These are phyloP conservation scores for Monodelphis domestica DNA, from an alignment of 2,797 vertebrate genomes.

Conservation along the genomic window DNA sequence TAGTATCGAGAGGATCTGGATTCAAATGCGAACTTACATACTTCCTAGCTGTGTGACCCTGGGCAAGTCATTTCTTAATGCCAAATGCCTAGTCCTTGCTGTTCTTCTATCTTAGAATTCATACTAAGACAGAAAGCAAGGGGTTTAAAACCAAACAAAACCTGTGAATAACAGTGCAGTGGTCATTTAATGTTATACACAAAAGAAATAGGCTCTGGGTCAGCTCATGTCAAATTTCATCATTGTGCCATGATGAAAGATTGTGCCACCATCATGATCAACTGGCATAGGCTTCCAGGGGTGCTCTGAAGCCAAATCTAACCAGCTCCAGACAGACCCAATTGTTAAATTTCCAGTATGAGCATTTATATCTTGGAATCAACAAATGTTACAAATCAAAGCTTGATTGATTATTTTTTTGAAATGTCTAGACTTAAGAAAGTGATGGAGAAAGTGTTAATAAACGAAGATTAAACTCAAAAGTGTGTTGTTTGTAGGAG, in stretches of 20 bases:
- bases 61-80: too few relatives aligned
- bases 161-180: too few relatives aligned
- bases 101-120: too few relatives aligned
- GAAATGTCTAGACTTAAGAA: background rate
- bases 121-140: too few relatives aligned
- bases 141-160: too few relatives aligned
- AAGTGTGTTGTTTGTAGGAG: background rate
- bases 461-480: background rate
- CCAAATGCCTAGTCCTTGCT: too few relatives aligned
- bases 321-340: background rate
- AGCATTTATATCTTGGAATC: background rate
- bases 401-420: too few relatives aligned
- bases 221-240: background rate
- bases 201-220: background rate
- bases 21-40: too few relatives aligned
- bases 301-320: background rate
- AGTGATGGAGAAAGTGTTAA: background rate
- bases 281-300: background rate
- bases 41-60: too few relatives aligned
- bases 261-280: background rate
- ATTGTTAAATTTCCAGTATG: too few relatives aligned
- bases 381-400: background rate
- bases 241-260: background rate
- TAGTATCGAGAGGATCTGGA: too few relatives aligned
- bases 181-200: background rate